Conservation (phyloP, 2,888 invertebrate species). For the Pristionchus fissidentatus region DNA sequence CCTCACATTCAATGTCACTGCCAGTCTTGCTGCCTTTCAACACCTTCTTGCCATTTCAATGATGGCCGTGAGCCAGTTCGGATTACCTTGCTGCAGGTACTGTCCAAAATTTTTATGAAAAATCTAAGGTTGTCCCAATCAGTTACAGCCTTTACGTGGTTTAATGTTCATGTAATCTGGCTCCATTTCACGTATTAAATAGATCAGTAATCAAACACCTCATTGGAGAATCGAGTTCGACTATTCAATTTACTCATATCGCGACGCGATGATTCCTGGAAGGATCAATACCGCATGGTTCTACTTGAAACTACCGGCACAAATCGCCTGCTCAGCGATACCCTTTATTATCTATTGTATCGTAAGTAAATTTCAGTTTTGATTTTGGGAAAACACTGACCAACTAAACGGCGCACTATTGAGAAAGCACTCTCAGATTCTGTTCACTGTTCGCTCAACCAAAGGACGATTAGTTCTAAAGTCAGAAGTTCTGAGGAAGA, state of each 20-base stretch:
- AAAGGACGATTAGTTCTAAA: not conserved
- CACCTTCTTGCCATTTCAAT: not conserved
- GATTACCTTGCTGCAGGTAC: not conserved
- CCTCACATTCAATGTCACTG: not conserved
- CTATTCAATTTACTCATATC: not conserved
- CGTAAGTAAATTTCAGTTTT: not conserved
- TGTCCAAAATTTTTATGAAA: no score
- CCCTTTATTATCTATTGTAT: not conserved
- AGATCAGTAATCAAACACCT: no score
- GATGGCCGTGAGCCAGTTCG: not conserved
- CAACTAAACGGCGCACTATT: not conserved
- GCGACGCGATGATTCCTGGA: not conserved
- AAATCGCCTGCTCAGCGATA: conserved; percentile 4
- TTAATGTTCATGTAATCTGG: no score
- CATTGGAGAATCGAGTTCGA: not conserved
- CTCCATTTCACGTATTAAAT: no score
- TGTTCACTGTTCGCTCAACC: not conserved
- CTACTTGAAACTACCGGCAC: not conserved
- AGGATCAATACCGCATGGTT: not conserved
- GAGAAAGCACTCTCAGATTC: not conserved
- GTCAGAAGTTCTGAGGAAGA: not conserved
- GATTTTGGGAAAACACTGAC: not conserved
- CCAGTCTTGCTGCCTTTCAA: not conserved
- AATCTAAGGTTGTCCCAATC: no score
- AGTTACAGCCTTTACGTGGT: no score